Evolutionary conservation across 2,797 vertebrate genomes (phyloP), one percentile per base, ranked within the genome.

Genomic region (Petrocephalus sullivani): DNA sequence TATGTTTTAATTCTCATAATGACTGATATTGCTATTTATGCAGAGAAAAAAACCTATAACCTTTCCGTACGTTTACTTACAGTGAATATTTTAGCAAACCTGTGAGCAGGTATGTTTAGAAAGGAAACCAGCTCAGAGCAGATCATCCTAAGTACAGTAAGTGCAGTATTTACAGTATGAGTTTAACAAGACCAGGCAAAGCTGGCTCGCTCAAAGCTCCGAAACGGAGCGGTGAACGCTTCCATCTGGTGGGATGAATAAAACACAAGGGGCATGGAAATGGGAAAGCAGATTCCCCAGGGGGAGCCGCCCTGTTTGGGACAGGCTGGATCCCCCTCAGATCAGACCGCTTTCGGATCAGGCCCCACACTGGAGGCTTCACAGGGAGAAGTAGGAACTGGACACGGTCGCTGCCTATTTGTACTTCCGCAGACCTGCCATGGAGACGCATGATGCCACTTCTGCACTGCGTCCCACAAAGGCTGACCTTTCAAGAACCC

Each of bases 241-340:
- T 93, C 93, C 94, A 94, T 95, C 94, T 94, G 94, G 90, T 90
- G 90, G 93, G 89, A 81, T 93, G 92, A 94, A 94, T 95, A 94
- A 94, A 95, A 94, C 93, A 94, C 91, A 92, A 90, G 58, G 91
- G 89, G 88, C 92, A 90, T 91, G 84, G 87, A 89, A 90, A 90
- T 5, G 64, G 58, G 37, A 85, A 90, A 60, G 19, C 19, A 10
- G 53, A 84, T 91, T 89, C 91, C 93, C 28, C 91, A 46, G 90
- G 90, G 91, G 82, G 89, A 92, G 61, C 86, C 56, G 78, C 88
- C 90, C 49, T 19, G 10, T 19, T 60, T 88, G 85, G 86, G 82
- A 61, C 51, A 57, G 46, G 60, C 86, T 86, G 78, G 46, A 67
- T 60, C 28, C 83, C n/a, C 87, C 71, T 41, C 37, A 41, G 37